These are phyloP conservation scores for Lagopus muta DNA, from an alignment of 2,113 vertebrate genomes.

Conservation along the genomic window DNA sequence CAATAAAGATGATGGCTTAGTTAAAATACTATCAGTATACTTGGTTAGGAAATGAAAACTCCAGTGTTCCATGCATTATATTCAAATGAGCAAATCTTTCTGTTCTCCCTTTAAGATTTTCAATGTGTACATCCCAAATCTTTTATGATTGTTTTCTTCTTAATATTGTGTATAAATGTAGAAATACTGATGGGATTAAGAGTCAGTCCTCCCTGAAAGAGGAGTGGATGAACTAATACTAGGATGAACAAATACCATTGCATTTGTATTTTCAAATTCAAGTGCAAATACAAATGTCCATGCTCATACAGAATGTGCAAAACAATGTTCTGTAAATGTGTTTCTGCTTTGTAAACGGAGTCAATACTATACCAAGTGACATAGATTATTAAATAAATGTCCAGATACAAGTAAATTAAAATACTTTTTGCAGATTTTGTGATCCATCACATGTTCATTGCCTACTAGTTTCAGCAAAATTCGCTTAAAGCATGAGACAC, in stretches of 20 bases:
- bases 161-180: neutral
- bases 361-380: neutral
- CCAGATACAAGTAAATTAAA: neutral
- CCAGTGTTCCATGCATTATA: neutral
- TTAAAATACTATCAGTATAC: conserved; percentile 50
- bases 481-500: neutral
- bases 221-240: neutral
- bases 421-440: neutral
- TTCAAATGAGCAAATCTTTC: conserved; percentile 20
- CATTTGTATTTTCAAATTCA: neutral
- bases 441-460: neutral
- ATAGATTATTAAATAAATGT: neutral
- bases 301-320: neutral
- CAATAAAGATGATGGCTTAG: conserved; percentile 56
- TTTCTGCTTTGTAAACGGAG: neutral
- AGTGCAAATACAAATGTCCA: neutral
- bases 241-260: neutral
- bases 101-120: neutral
- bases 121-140: neutral
- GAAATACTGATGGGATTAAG: neutral
- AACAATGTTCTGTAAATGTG: neutral
- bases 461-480: conserved; percentile 17
- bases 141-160: neutral
- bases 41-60: conserved; percentile 26
- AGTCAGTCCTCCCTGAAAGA: neutral